Evolutionary conservation across 2,888 invertebrate species (phyloP).

Genomic region (Myopa testacea): DNA sequence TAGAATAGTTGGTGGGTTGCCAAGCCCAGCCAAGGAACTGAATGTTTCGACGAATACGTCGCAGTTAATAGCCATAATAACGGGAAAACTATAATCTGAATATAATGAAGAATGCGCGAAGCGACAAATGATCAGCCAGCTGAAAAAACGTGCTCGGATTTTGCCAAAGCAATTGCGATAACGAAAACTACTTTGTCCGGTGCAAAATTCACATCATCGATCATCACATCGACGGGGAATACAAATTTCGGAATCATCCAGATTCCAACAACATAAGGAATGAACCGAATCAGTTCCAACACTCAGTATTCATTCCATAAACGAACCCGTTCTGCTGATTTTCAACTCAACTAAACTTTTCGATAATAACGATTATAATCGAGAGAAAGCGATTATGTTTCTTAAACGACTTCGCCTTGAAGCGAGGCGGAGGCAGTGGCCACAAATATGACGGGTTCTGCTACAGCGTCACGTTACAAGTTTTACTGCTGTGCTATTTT

Average conservation of each 20-base stretch:
- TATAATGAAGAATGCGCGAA: not conserved
- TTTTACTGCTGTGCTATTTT: conserved; percentile 29
- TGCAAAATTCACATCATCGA: too few species aligned
- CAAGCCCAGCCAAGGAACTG: conserved; percentile 1
- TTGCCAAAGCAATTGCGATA: too few species aligned
- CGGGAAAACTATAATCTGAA: not conserved
- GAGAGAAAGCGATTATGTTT: not conserved
- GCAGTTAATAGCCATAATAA: not conserved
- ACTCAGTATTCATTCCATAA: too few species aligned
- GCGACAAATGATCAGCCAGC: too few species aligned
- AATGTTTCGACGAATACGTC: not conserved
- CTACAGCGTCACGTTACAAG: conserved; percentile 35
- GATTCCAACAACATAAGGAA: too few species aligned
- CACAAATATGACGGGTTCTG: conserved; percentile 18
- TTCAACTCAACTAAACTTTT: too few species aligned
- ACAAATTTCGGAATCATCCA: too few species aligned
- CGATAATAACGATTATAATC: not conserved
- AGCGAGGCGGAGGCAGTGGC: not conserved
- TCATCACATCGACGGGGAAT: too few species aligned
- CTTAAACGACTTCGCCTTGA: not conserved
- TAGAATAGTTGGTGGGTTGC: conserved; percentile 1
- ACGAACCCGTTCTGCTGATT: too few species aligned
- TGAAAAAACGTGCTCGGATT: too few species aligned
- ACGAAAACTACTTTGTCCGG: too few species aligned
- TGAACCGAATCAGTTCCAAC: too few species aligned